Evolutionary conservation across 2,888 invertebrate species (phyloP).

Genomic region (Hanleya hanleyi): DNA sequence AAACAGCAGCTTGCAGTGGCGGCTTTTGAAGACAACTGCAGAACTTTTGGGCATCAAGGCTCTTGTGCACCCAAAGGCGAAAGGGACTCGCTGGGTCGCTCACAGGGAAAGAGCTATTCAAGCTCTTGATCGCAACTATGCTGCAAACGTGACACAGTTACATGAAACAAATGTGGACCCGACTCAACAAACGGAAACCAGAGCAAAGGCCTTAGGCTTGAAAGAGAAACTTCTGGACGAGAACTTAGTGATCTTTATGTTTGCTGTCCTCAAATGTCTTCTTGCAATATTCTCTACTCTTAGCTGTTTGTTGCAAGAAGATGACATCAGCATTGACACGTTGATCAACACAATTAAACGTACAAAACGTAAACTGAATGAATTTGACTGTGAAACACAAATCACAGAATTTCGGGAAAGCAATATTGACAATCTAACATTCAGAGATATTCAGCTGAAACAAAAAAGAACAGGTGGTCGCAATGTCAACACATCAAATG

Average conservation of each 20-base stretch:
- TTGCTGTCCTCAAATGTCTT: neutral
- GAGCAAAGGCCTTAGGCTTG: too few relatives aligned
- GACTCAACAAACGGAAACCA: neutral
- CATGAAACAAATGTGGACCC: neutral
- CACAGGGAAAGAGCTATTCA: constrained; percentile 2
- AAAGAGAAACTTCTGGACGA: neutral
- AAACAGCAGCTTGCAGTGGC: constrained; percentile 4
- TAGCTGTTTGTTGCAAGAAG: neutral
- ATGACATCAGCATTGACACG: neutral
- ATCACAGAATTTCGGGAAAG: neutral
- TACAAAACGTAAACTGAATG: neutral
- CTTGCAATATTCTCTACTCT: neutral
- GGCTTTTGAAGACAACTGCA: neutral
- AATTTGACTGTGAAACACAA: constrained; percentile 1
- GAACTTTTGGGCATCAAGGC: neutral
- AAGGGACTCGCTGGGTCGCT: neutral
- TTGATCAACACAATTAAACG: neutral
- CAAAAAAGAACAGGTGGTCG: neutral
- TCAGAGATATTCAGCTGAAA: neutral
- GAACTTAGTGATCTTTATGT: neutral
- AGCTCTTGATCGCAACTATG: neutral
- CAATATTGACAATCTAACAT: neutral
- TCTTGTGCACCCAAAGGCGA: neutral
- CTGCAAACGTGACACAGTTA: neutral
- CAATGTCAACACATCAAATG: neutral